Conservation (phyloP, 2,888 invertebrate genomes). For the Lochmaea crataegi region DNA sequence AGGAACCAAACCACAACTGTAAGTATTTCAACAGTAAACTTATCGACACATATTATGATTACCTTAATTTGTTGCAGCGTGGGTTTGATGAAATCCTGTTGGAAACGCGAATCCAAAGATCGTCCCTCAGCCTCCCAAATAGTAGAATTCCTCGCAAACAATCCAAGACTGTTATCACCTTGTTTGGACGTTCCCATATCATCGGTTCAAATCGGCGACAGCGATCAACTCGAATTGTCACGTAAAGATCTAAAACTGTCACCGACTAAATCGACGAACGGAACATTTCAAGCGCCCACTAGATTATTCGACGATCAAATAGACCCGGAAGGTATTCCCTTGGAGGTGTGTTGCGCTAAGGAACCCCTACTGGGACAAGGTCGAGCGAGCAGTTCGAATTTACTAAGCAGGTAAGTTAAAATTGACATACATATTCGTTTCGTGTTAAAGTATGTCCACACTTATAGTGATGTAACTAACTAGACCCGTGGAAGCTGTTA, state of each 20-base stretch:
- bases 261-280: conserved; percentile 47
- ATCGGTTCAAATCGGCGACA: conserved; percentile 79
- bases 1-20: conserved; percentile 84
- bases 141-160: conserved; percentile 82
- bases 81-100: conserved; percentile 81
- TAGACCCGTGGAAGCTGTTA: too few relatives aligned
- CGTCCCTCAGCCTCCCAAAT: conserved; percentile 84
- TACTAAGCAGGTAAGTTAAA: conserved; percentile 46
- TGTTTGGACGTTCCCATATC: conserved; percentile 80
- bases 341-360: conserved; percentile 60
- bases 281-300: conserved; percentile 28
- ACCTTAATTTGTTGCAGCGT: conserved; percentile 68
- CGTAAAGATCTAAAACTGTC: conserved; percentile 53
- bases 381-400: conserved; percentile 52
- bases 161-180: conserved; percentile 81
- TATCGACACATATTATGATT: conserved; percentile 8
- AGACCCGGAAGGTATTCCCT: conserved; percentile 46
- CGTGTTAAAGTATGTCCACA: background rate
- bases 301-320: conserved; percentile 26
- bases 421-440: too few relatives aligned
- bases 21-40: conserved; percentile 65
- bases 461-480: too few relatives aligned
- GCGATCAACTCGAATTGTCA: conserved; percentile 70
- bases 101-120: conserved; percentile 76
- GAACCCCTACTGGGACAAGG: conserved; percentile 60